Conservation (phyloP, 2,888 invertebrate species). For the Doris montereyensis region DNA sequence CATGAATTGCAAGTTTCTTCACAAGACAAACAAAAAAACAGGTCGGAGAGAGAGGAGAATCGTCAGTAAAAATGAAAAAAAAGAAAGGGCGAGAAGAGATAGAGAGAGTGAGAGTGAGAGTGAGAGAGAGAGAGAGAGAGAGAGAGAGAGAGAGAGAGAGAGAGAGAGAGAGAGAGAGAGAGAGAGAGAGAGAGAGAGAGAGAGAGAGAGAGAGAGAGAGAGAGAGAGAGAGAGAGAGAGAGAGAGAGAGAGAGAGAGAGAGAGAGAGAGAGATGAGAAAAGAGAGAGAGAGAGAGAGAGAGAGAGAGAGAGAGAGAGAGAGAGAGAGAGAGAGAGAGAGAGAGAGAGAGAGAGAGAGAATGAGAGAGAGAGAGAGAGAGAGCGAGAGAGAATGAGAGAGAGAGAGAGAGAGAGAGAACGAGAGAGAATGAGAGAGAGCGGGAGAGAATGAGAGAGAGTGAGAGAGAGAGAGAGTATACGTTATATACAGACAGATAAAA, state of each 20-base stretch:
- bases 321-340: conserved; percentile 23
- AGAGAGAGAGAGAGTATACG: background rate
- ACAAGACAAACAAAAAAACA: no score
- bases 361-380: conserved; percentile 4
- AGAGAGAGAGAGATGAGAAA: conserved; percentile 5
- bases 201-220: background rate
- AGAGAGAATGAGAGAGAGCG: no score
- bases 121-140: conserved; percentile 1
- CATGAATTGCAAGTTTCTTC: no score
- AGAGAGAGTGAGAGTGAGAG: background rate
- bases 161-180: background rate
- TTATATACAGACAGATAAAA: background rate
- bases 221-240: conserved; percentile 21
- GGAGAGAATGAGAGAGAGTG: no score
- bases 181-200: background rate
- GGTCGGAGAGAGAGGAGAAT: background rate
- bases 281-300: background rate
- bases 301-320: background rate
- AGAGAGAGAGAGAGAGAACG: no score
- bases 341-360: conserved; percentile 23
- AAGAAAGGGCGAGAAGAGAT: background rate
- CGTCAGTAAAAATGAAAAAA: background rate
- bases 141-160: conserved; percentile 20
- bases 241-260: conserved; percentile 18
- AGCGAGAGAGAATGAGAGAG: background rate